Percentiles rank a stretch among this genome's conserved stretches.
Evolutionary conservation across 2,797 vertebrate genomes (phyloP).

Genomic region (Danio choprae): DNA sequence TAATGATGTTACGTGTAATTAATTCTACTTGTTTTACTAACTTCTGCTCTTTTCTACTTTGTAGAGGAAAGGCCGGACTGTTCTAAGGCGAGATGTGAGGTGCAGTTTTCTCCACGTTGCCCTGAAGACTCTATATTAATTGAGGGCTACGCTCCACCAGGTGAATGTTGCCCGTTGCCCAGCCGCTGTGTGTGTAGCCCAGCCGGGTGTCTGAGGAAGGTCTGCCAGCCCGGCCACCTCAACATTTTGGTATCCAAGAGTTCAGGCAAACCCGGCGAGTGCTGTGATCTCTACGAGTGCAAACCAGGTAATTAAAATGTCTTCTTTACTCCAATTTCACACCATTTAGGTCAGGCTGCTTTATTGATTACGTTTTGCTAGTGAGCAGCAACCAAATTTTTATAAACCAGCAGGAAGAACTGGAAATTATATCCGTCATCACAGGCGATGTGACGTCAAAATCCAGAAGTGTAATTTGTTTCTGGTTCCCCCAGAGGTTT

Average conservation of each 20-base stretch:
- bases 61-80: constrained; percentile 90
- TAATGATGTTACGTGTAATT: neutral
- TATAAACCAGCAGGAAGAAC: neutral
- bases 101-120: constrained; percentile 91
- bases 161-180: constrained; percentile 89
- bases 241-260: constrained; percentile 90
- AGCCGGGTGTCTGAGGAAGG: constrained; percentile 88
- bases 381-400: neutral
- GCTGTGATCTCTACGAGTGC: constrained; percentile 92
- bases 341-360: neutral
- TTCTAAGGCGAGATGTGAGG: constrained; percentile 89
- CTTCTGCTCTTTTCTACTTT: neutral
- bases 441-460: neutral
- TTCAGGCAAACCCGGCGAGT: constrained; percentile 89
- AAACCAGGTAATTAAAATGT: constrained; percentile 82
- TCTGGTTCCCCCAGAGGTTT: neutral
- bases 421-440: neutral
- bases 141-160: constrained; percentile 89
- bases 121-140: constrained; percentile 90
- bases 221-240: constrained; percentile 89
- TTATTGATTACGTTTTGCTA: neutral
- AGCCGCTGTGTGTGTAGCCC: constrained; percentile 90
- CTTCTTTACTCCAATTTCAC: neutral
- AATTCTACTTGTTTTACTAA: neutral
- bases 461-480: neutral